phyloP scores from a whole-genome alignment of 1,140 invertebrate genomes.

The Apis cerana region DNA sequence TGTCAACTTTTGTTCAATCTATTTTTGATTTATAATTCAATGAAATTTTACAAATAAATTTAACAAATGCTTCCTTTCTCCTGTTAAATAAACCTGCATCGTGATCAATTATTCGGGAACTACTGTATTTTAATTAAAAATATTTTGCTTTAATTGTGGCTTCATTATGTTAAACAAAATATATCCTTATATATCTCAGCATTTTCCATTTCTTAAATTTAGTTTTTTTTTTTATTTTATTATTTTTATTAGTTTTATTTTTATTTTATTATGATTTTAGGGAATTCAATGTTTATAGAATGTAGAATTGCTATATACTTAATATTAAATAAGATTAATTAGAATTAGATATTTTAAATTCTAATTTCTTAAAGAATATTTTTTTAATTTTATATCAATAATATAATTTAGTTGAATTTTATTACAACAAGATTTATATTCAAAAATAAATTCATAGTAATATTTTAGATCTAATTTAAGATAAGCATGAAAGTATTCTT shows the following conservation, averaged over 20 bases:
- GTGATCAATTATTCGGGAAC: not conserved
- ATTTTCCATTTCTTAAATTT: not conserved
- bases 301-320: too few relatives aligned
- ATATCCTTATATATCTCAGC: not conserved
- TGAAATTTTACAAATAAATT: too few relatives aligned
- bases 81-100: not conserved
- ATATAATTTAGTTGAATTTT: not conserved
- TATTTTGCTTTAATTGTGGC: not conserved
- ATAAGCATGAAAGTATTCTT: not conserved
- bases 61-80: not conserved
- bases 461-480: not conserved
- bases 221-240: not conserved
- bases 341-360: not conserved
- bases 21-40: too few relatives aligned
- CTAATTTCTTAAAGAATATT: not conserved
- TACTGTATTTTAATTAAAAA: not conserved
- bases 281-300: not conserved
- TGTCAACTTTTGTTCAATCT: too few relatives aligned
- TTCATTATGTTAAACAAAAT: not conserved
- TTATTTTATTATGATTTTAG: not conserved
- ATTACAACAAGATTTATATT: not conserved
- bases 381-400: not conserved
- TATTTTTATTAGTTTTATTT: too few relatives aligned
- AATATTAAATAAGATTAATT: too few relatives aligned
- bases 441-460: not conserved